phyloP scores from a whole-genome alignment of 1,140 invertebrate species.

The Penaeus japonicus region DNA sequence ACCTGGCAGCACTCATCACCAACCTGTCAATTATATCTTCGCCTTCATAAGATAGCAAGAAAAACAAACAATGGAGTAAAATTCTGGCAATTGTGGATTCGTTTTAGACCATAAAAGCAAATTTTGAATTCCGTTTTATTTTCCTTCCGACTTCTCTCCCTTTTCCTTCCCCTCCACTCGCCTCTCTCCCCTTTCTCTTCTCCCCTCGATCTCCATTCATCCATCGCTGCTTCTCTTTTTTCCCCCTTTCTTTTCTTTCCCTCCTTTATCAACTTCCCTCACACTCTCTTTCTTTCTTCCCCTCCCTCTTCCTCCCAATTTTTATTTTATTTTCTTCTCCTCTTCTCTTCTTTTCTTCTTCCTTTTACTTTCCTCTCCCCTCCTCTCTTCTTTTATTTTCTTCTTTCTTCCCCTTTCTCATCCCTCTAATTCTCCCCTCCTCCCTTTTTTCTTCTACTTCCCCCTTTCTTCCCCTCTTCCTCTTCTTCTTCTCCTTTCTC shows the following conservation, averaged over 20 bases:
- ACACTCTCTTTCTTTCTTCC: not conserved
- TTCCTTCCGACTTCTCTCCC: not conserved
- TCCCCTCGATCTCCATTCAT: not conserved
- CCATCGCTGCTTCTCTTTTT: not conserved
- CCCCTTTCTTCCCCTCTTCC: not conserved
- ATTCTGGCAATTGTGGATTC: too few relatives aligned
- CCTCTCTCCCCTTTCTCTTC: not conserved
- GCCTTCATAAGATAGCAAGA: too few relatives aligned
- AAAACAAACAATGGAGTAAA: too few relatives aligned
- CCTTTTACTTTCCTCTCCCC: not conserved
- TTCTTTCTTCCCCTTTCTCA: not conserved
- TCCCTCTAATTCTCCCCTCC: not conserved
- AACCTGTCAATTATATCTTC: too few relatives aligned
- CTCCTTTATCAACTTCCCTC: not conserved
- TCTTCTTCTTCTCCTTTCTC: not conserved
- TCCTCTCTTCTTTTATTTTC: not conserved
- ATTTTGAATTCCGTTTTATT: too few relatives aligned
- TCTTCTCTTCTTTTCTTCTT: not conserved
- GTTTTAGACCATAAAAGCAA: too few relatives aligned
- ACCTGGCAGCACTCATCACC: too few relatives aligned
- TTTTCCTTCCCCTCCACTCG: not conserved
- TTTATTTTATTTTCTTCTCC: not conserved
- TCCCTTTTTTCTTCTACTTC: not conserved
- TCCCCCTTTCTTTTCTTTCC: not conserved
- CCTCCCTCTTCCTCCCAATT: not conserved